These are phyloP conservation scores for Datnioides undecimradiatus DNA, from an alignment of 2,113 vertebrate species.

Conservation along the genomic window DNA sequence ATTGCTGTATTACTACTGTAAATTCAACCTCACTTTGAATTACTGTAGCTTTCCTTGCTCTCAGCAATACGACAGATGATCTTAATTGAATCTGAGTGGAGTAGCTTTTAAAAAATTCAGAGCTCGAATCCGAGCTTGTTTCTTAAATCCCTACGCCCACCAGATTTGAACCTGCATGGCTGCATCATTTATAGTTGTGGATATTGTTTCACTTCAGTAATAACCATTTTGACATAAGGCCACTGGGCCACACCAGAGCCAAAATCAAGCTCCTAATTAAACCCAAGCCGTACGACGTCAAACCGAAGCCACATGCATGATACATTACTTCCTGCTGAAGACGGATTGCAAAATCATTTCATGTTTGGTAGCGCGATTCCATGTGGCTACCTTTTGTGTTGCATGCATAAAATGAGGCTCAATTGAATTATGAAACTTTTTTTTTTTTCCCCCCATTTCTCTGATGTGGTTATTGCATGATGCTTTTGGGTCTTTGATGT, in stretches of 20 bases:
- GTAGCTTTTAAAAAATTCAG: background rate
- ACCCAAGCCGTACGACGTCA: background rate
- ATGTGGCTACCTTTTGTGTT: slow-evolving; percentile 24
- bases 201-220: background rate
- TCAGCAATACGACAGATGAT: background rate
- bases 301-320: background rate
- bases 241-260: background rate
- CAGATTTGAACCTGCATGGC: background rate
- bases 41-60: background rate
- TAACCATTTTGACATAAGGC: background rate
- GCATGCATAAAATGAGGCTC: slow-evolving; percentile 10
- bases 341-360: slow-evolving; percentile 15
- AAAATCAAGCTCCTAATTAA: background rate
- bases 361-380: slow-evolving; percentile 12
- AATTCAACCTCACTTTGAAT: slow-evolving; percentile 26
- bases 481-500: slow-evolving; percentile 76
- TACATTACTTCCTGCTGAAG: background rate
- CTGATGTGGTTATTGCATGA: slow-evolving; percentile 73
- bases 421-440: slow-evolving; percentile 57
- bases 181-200: background rate
- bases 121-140: background rate
- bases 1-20: background rate
- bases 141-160: background rate
- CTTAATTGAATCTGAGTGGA: background rate
- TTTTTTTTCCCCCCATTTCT: slow-evolving; percentile 19